Percentiles rank a stretch among this genome's conserved stretches.
Conservation (phyloP, 2,113 vertebrate species). For the Cathartes aura region DNA sequence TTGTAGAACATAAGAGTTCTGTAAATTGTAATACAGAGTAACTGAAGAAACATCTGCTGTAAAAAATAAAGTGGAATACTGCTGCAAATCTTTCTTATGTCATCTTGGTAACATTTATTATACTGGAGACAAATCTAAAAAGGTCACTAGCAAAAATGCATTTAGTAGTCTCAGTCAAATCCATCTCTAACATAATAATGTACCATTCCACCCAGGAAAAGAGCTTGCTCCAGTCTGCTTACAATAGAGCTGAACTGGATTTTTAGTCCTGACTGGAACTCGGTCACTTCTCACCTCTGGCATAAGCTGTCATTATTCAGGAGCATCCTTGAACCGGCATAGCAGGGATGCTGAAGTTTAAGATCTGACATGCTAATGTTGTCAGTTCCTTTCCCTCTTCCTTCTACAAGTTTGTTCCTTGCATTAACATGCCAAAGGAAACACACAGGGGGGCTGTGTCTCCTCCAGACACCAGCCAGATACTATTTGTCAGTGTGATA, state of each 20-base stretch:
- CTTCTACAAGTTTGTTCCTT: neutral
- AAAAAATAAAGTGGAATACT: constrained; percentile 38
- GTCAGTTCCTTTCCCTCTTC: neutral
- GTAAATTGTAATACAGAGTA: constrained; percentile 33
- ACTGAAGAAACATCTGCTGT: constrained; percentile 45
- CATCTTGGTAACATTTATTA: constrained; percentile 43
- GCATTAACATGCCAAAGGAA: neutral
- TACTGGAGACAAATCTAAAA: constrained; percentile 45
- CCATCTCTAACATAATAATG: constrained; percentile 9
- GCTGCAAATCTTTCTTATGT: constrained; percentile 34
- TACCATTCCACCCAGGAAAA: neutral
- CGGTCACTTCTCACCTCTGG: neutral
- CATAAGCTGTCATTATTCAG: neutral
- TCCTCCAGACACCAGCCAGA: neutral
- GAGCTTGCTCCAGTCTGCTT: neutral
- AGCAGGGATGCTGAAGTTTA: neutral
- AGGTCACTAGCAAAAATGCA: constrained; percentile 61
- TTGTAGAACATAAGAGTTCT: constrained; percentile 43
- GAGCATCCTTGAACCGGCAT: neutral
- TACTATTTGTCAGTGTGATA: neutral
- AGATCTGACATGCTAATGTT: neutral
- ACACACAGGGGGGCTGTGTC: neutral
- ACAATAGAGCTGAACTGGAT: neutral
- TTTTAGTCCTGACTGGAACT: neutral
- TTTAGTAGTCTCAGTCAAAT: constrained; percentile 44